A percentile compares a stretch with the other conserved stretches of the same genome.
phyloP scores from a whole-genome alignment of 2,888 invertebrate species.

The Alitta virens region DNA sequence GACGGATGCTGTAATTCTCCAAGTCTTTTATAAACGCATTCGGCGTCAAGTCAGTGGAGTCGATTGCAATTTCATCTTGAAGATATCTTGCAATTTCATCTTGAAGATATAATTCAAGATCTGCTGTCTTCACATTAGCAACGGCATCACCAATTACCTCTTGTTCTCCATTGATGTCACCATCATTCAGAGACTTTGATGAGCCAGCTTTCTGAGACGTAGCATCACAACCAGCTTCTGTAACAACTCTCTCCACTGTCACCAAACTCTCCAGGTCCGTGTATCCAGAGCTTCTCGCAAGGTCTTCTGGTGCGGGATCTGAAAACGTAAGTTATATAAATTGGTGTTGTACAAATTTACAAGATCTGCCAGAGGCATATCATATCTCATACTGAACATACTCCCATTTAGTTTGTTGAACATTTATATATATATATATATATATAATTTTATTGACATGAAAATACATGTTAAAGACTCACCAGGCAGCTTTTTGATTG shows the following conservation, averaged over 20 bases:
- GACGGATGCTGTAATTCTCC: no score
- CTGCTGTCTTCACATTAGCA: no score
- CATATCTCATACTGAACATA: not conserved
- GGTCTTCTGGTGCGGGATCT: slow-evolving; percentile 48
- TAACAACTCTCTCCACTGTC: slow-evolving; percentile 31
- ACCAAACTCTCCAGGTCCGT: slow-evolving; percentile 42
- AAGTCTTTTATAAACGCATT: no score
- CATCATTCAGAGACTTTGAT: no score
- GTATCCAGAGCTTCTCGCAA: slow-evolving; percentile 34
- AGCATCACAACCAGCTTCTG: not conserved
- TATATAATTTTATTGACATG: not conserved
- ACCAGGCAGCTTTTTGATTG: slow-evolving; percentile 48
- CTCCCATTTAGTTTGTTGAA: no score
- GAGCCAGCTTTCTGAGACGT: no score
- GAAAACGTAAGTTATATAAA: not conserved
- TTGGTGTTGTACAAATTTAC: not conserved
- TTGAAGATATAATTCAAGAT: not conserved
- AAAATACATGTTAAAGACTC: slow-evolving; percentile 1
- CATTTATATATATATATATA: no score
- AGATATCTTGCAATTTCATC: not conserved
- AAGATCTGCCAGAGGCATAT: not conserved
- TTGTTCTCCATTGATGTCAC: no score
- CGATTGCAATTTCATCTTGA: not conserved
- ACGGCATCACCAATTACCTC: no score
- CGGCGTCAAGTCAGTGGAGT: no score